phyloP scores from a whole-genome alignment of 2,113 vertebrate species.

The Notothenia coriiceps region DNA sequence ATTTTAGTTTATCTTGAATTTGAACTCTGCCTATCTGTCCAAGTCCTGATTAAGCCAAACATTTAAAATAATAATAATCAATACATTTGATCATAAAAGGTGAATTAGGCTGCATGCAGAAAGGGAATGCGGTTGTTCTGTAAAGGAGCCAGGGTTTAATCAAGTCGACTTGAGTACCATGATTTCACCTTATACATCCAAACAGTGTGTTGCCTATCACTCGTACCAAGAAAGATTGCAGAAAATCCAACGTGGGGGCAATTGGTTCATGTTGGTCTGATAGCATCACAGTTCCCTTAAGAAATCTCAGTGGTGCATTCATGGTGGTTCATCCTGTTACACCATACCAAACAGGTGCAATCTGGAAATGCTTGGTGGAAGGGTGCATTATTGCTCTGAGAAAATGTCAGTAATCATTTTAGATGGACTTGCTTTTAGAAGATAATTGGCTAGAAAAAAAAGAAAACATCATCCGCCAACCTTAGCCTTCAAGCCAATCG shows the following conservation, averaged over 20 bases:
- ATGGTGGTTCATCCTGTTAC: constrained; percentile 49
- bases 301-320: constrained; percentile 46
- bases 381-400: constrained; percentile 2
- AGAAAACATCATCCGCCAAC: neutral
- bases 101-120: neutral
- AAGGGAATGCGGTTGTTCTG: neutral
- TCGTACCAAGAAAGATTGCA: constrained; percentile 14
- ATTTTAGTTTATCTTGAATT: neutral
- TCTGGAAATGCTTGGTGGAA: constrained; percentile 5
- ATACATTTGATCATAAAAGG: neutral
- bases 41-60: neutral
- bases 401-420: neutral
- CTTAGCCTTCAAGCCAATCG: constrained; percentile 6
- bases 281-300: constrained; percentile 36
- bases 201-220: neutral
- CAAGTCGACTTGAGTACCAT: neutral
- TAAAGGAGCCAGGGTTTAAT: neutral
- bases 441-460: constrained; percentile 21
- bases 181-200: neutral
- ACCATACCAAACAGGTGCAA: constrained; percentile 26
- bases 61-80: too few species aligned
- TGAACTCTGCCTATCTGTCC: neutral
- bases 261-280: constrained; percentile 26
- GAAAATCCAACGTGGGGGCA: constrained; percentile 27
- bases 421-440: neutral